Percentiles rank a stretch among this genome's conserved stretches.
phyloP scores from a whole-genome alignment of 2,797 vertebrate genomes.

The Tinamus major region DNA sequence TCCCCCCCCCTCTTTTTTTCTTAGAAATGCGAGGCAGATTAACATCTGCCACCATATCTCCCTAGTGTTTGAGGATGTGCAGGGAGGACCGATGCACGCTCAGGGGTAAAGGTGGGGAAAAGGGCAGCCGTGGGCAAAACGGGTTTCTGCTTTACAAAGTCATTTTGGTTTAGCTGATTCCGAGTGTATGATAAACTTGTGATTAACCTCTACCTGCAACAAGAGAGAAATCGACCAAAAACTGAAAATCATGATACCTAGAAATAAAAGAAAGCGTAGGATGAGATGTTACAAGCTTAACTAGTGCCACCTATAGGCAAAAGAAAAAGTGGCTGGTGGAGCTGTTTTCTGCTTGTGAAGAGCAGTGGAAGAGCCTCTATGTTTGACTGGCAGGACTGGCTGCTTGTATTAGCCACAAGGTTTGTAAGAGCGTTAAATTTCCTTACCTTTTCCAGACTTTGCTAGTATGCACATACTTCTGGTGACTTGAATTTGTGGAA shows the following conservation, averaged over 20 bases:
- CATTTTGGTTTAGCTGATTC: neutral
- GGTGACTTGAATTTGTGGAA: neutral
- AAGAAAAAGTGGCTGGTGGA: neutral
- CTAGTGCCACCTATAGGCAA: slow-evolving; percentile 32
- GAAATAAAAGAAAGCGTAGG: rapidly evolving
- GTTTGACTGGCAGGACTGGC: neutral
- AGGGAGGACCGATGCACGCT: rapidly evolving
- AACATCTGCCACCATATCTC: neutral
- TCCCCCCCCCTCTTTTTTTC: too few species aligned
- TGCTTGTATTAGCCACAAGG: neutral
- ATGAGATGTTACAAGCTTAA: neutral
- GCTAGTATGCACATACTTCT: neutral
- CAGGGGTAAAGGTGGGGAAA: neutral
- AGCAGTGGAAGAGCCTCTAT: rapidly evolving
- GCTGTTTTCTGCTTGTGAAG: rapidly evolving
- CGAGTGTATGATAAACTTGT: neutral
- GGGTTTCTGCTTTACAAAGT: neutral
- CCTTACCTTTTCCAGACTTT: neutral
- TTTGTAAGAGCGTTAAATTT: neutral
- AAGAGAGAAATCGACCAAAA: neutral
- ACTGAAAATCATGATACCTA: neutral
- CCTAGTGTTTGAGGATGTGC: neutral
- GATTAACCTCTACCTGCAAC: neutral
- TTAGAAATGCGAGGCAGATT: neutral
- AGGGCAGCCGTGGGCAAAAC: rapidly evolving